Conservation (phyloP, 2,888 invertebrate genomes). For the Amblyjoppa fuscipennis region DNA sequence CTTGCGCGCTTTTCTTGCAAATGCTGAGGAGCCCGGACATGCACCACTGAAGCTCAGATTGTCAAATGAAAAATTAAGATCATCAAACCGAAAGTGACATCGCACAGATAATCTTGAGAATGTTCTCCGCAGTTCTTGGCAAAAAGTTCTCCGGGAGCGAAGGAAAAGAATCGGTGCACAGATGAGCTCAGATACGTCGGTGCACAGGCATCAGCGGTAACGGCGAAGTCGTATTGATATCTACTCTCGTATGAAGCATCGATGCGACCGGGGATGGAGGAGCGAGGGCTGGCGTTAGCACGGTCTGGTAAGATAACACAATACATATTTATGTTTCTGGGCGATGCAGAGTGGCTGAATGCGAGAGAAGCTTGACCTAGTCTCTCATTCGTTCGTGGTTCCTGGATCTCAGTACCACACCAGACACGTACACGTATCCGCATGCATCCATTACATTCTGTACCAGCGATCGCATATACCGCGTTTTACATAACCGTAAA, state of each 20-base stretch:
- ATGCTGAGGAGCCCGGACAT: background rate
- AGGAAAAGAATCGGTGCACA: background rate
- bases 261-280: constrained; percentile 12
- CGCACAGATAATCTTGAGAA: background rate
- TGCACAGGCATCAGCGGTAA: background rate
- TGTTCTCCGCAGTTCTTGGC: background rate
- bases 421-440: constrained; percentile 48
- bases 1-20: background rate
- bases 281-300: background rate
- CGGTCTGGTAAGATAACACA: constrained; percentile 47
- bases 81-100: background rate
- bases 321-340: constrained; percentile 70
- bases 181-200: background rate
- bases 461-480: constrained; percentile 40
- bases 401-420: constrained; percentile 46
- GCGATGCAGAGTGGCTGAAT: constrained; percentile 51
- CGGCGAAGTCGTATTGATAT: constrained; percentile 18
- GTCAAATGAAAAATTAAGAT: background rate
- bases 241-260: constrained; percentile 46
- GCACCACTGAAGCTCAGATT: background rate
- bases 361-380: constrained; percentile 64
- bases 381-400: constrained; percentile 53
- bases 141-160: background rate
- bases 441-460: constrained; percentile 64
- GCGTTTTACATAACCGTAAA: constrained; percentile 63